Conservation (phyloP, 2,797 vertebrate species). For the Australoheros facetus region DNA sequence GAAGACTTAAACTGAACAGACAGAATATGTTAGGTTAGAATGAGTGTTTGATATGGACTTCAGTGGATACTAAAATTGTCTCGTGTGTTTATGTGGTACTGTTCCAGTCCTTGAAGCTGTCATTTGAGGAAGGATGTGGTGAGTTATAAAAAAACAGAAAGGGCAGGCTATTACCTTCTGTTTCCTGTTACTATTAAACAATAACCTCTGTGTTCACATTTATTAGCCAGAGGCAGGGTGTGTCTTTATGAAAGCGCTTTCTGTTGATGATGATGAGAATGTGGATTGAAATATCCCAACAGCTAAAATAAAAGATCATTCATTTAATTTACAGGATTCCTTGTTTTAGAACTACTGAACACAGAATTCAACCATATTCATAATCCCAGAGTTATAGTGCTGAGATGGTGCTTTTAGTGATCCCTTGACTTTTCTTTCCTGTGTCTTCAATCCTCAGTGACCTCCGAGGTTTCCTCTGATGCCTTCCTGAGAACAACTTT, state of each 20-base stretch:
- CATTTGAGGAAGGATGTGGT: slow-evolving; percentile 58
- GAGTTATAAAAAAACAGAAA: background rate
- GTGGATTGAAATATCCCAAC: background rate
- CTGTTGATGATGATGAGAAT: background rate
- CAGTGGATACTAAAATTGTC: background rate
- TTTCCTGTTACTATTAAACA: slow-evolving; percentile 58
- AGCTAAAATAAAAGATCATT: background rate
- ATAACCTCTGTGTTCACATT: background rate
- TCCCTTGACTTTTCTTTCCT: accelerated
- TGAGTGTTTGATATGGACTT: background rate
- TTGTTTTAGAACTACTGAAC: no score
- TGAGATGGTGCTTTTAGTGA: background rate
- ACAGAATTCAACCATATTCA: background rate
- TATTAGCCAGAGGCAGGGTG: background rate
- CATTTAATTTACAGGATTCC: background rate
- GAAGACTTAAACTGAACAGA: slow-evolving; percentile 68
- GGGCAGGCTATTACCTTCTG: background rate
- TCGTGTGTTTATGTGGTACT: background rate
- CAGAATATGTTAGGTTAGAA: background rate
- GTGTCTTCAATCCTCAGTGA: background rate
- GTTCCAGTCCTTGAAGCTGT: slow-evolving; percentile 11
- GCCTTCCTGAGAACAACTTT: accelerated
- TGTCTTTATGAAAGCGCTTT: background rate
- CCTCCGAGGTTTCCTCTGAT: background rate
- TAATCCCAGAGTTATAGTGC: background rate